Base-by-base conservation (phyloP, 2,113 vertebrate genomes). In the Solenodon paradoxus region DNA sequence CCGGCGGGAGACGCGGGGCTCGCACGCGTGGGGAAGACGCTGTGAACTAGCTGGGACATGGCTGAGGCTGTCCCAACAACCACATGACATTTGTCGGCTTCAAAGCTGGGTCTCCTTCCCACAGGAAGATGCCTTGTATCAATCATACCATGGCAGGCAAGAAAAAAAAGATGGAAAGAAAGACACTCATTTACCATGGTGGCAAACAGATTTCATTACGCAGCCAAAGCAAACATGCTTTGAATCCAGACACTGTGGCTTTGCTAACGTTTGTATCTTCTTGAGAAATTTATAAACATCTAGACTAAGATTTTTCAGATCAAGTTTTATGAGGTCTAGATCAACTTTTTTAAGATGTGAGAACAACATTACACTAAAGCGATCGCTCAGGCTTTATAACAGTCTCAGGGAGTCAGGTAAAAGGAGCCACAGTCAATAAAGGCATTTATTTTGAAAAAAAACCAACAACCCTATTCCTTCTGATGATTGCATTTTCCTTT, bases 1-100 rank as follows among this genome's bases (percentile, higher is more conserved):
- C 51, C 96, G 96, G 53, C 98, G 98, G 98, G 97, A 98, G 97
- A 98, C 93, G 96, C 97, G 95, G 86, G 84, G 97, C 86, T 97
- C 77, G 97, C 51, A n/a, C n/a, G 63, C 86, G 96, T 59, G 95
- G 97, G 96, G 97, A 95, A 96, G 97, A 98, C 95, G 94, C 96
- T 93, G 97, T 94, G 95, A 92, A 95, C 90, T 90, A 83, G 96
- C 42, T 93, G 88, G 94, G 92, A 96, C 92, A 96, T 90, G 95
- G 85, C 77, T 90, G 96, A 96, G 97, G 83, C 80, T 94, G 82
- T 93, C 96, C 96, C 97, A 96, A 98, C 96, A 98, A 98, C 97
- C 97, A 95, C 2, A 68, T 78, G 96, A 95, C 95, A 96, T 91
- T 94, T 97, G 97, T 96, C 96, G 98, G 92, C 93, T 96, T 89